A percentile compares a stretch with the other conserved stretches of the same genome.
Conservation (phyloP, 1,140 invertebrate genomes). For the Drosophila santomea region DNA sequence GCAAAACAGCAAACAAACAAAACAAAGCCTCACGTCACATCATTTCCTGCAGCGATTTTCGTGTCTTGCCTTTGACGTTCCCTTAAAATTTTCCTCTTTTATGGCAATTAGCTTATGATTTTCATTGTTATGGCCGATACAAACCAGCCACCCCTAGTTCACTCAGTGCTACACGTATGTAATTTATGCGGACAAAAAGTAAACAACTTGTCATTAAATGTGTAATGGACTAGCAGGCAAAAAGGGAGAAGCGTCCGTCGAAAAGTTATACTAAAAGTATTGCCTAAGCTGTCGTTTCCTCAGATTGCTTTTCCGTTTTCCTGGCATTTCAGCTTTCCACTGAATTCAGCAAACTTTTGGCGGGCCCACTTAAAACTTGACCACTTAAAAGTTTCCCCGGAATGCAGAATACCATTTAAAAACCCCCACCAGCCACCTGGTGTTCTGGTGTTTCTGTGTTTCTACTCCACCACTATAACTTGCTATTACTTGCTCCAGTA, state of each 20-base stretch:
- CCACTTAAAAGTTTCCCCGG: constrained; percentile 34
- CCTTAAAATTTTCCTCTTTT: constrained; percentile 46
- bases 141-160: constrained; percentile 41
- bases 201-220: constrained; percentile 53
- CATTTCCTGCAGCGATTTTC: constrained; percentile 76
- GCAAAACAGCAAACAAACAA: constrained; percentile 1
- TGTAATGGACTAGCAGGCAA: constrained; percentile 16
- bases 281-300: constrained; percentile 32
- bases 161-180: constrained; percentile 47
- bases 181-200: constrained; percentile 42
- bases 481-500: background rate
- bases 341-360: constrained; percentile 17
- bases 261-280: constrained; percentile 20
- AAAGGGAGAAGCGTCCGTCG: background rate
- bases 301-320: constrained; percentile 11
- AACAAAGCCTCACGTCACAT: constrained; percentile 72
- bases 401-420: constrained; percentile 15
- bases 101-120: constrained; percentile 65
- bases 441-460: background rate
- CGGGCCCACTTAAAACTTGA: constrained; percentile 42
- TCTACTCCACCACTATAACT: too few relatives aligned
- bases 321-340: background rate
- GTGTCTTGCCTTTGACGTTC: constrained; percentile 65
- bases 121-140: constrained; percentile 43
- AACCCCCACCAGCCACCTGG: constrained; percentile 8